phyloP scores from a whole-genome alignment of 2,888 invertebrate genomes.

The Euzetes globulus region DNA sequence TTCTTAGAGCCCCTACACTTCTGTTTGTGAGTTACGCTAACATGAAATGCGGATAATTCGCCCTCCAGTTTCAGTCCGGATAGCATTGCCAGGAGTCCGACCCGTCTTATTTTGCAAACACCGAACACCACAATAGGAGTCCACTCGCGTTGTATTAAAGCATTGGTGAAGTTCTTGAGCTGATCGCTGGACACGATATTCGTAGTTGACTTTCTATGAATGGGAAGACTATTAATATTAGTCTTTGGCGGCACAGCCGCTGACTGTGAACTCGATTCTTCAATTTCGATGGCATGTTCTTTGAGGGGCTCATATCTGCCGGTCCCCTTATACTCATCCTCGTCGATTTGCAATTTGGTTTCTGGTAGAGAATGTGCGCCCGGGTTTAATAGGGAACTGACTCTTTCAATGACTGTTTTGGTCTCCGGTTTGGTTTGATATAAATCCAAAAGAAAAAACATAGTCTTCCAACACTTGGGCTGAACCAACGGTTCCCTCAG shows the following conservation, averaged over 20 bases:
- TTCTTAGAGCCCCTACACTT: constrained; percentile 51
- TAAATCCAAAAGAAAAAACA: constrained; percentile 80
- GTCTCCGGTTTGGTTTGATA: constrained; percentile 93
- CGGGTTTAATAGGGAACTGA: background rate
- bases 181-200: constrained; percentile 35
- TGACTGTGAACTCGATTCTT: constrained; percentile 44
- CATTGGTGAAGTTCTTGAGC: constrained; percentile 34
- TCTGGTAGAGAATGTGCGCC: background rate
- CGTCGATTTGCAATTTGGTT: constrained; percentile 41
- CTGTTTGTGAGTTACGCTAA: constrained; percentile 84
- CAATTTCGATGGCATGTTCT: constrained; percentile 43
- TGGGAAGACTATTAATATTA: background rate
- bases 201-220: constrained; percentile 32
- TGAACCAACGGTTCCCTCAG: constrained; percentile 31
- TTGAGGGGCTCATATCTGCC: constrained; percentile 55
- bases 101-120: constrained; percentile 58
- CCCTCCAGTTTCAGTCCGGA: constrained; percentile 91
- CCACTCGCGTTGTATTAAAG: constrained; percentile 44
- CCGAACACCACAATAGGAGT: constrained; percentile 46
- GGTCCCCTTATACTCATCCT: constrained; percentile 53
- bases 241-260: constrained; percentile 31
- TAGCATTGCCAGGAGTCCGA: constrained; percentile 74
- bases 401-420: constrained; percentile 64
- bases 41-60: constrained; percentile 81
- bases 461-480: constrained; percentile 87